Percentiles rank a stretch among this genome's conserved stretches.
Evolutionary conservation across 2,797 vertebrate genomes (phyloP).

Genomic region (Stomatorhinus walkeri): DNA sequence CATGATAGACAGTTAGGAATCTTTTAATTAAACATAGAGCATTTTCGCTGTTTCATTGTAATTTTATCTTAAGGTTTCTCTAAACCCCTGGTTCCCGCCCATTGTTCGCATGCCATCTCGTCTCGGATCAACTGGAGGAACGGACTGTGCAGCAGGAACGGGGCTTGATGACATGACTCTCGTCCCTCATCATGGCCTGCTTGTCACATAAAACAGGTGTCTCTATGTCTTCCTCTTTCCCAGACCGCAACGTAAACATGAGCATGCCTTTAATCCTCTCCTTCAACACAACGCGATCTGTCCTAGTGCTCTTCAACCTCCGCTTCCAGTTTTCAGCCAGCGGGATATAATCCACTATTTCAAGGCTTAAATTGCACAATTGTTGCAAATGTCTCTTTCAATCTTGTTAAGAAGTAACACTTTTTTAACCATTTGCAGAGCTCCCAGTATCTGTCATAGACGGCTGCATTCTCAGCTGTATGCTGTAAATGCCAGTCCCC

Average conservation of each 20-base stretch:
- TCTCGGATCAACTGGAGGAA: neutral
- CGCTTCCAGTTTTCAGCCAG: neutral
- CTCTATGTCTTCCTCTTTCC: neutral
- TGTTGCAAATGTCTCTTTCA: neutral
- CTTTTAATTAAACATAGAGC: conserved; percentile 2
- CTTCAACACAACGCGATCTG: neutral
- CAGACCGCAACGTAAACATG: neutral
- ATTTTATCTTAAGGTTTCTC: conserved; percentile 11
- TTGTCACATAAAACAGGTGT: neutral
- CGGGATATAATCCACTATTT: neutral
- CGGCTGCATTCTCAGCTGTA: neutral
- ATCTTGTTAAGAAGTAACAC: neutral
- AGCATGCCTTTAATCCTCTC: neutral
- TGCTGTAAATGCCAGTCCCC: neutral
- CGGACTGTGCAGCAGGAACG: neutral
- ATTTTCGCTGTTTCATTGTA: neutral
- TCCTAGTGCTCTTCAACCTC: neutral
- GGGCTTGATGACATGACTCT: neutral
- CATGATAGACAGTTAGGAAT: conserved; percentile 10
- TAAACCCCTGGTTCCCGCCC: neutral
- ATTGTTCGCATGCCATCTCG: neutral
- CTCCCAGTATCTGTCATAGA: neutral
- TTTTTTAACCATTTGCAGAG: neutral
- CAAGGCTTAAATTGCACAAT: neutral
- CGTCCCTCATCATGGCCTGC: neutral